Conservation (phyloP, 2,888 invertebrate species). For the Patella pellucida region DNA sequence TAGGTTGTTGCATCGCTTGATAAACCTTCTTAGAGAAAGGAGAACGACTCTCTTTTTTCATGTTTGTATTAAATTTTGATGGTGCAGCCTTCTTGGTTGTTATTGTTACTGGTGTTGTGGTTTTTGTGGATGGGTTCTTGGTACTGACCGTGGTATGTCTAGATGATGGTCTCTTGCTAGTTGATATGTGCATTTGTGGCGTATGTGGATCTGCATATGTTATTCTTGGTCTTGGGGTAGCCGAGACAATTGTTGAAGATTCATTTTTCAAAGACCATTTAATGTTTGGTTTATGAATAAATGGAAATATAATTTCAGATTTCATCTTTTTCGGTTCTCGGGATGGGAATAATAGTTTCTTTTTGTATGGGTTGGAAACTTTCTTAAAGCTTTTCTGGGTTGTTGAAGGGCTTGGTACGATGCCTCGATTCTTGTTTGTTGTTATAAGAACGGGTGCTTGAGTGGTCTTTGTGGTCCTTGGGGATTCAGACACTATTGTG, state of each 20-base stretch:
- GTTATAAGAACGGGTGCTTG: neutral
- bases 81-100: constrained; percentile 2
- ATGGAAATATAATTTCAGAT: neutral
- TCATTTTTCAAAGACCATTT: neutral
- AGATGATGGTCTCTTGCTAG: neutral
- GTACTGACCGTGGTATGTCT: neutral
- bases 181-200: constrained; percentile 3
- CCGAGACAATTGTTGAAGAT: too few species aligned
- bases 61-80: neutral
- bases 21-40: neutral
- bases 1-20: neutral
- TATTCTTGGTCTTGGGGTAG: constrained; percentile 2
- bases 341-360: neutral
- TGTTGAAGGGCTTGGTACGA: neutral
- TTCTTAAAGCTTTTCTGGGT: neutral
- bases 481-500: neutral
- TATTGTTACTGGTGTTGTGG: neutral
- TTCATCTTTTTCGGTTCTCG: neutral
- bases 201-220: neutral
- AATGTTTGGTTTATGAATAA: neutral
- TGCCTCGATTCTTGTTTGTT: too few species aligned
- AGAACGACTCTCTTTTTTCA: constrained; percentile 9
- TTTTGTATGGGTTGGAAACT: neutral
- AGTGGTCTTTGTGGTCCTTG: neutral
- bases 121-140: neutral